Conservation (phyloP, 2,797 vertebrate genomes). For the Octomys mimax region DNA sequence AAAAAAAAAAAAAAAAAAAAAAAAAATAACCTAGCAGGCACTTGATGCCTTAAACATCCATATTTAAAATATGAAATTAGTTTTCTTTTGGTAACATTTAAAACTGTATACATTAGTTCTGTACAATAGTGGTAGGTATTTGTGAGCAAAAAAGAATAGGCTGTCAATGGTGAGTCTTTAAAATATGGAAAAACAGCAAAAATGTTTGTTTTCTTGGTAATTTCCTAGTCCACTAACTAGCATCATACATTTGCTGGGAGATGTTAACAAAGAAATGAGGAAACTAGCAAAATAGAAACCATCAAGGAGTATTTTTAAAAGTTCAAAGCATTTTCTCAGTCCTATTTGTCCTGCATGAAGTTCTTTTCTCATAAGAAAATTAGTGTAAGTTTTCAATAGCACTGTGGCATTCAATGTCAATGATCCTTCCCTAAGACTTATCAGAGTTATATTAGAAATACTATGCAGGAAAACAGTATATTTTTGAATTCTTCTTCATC, state of each 20-base stretch:
- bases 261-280: not conserved
- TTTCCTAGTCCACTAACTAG: not conserved
- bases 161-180: not conserved
- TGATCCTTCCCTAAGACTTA: not conserved
- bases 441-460: not conserved
- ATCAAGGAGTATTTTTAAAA: not conserved
- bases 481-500: slow-evolving; percentile 22
- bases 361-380: not conserved
- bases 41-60: not conserved
- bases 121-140: not conserved
- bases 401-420: not conserved
- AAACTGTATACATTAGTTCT: not conserved
- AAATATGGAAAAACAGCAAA: not conserved
- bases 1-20: too few species aligned
- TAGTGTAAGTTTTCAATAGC: not conserved
- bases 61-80: not conserved
- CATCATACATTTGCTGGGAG: not conserved
- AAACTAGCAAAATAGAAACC: slow-evolving; percentile 28
- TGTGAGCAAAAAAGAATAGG: not conserved
- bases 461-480: not conserved
- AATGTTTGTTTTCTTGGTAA: not conserved
- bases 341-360: not conserved
- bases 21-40: too few species aligned
- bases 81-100: not conserved
- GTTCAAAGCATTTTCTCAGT: not conserved